Evolutionary conservation across 1,140 invertebrate genomes (phyloP).

Genomic region (Brachionus koreanus): DNA sequence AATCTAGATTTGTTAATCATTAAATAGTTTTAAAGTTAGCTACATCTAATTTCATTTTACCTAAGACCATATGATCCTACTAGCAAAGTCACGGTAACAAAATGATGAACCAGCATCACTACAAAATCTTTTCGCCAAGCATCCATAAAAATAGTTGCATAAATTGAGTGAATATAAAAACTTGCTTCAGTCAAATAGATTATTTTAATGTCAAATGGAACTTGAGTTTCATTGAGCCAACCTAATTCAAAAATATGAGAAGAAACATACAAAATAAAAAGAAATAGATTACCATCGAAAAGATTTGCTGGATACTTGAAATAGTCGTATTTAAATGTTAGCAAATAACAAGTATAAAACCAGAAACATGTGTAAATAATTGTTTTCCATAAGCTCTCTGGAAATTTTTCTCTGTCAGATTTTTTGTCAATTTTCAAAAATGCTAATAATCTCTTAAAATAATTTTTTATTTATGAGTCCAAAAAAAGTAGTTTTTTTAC

Average conservation of each 20-base stretch:
- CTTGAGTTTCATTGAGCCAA: constrained; percentile 21
- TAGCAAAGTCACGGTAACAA: constrained; percentile 55
- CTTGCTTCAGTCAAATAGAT: constrained; percentile 56
- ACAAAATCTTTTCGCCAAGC: constrained; percentile 55
- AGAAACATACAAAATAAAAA: background rate
- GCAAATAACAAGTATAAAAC: constrained; percentile 50
- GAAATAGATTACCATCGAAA: constrained; percentile 50
- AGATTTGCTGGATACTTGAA: constrained; percentile 51
- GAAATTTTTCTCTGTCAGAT: constrained; percentile 49
- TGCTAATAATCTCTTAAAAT: background rate
- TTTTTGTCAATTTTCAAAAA: constrained; percentile 13
- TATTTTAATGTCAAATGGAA: constrained; percentile 51
- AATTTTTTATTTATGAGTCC: background rate
- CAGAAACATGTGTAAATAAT: constrained; percentile 52
- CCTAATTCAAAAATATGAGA: background rate
- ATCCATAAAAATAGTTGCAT: constrained; percentile 58
- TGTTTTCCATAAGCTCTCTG: constrained; percentile 56
- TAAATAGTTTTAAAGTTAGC: background rate
- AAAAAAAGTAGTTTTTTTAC: background rate
- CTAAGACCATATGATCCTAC: constrained; percentile 54
- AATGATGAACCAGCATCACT: constrained; percentile 58
- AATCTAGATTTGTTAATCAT: constrained; percentile 48
- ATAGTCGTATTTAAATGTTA: constrained; percentile 49
- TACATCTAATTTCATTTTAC: constrained; percentile 44
- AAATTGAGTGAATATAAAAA: constrained; percentile 60